These are phyloP conservation scores for Merluccius polli DNA, from an alignment of 2,797 vertebrate species.

Conservation along the genomic window DNA sequence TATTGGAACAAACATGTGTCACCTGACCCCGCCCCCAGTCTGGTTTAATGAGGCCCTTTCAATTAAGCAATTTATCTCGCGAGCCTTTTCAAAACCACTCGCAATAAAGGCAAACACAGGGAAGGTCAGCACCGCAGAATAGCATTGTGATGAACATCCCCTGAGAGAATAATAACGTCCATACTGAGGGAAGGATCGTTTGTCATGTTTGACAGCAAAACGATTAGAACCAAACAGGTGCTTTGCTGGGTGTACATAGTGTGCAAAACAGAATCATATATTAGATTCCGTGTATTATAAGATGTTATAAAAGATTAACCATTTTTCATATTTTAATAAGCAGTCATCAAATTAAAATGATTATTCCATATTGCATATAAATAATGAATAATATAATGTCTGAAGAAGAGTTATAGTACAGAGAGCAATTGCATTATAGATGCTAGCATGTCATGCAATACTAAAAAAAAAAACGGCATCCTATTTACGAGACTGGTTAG, in stretches of 20 bases:
- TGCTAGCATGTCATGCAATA: too few species aligned
- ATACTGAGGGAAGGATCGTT: neutral
- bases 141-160: too few species aligned
- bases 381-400: neutral
- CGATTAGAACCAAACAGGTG: neutral
- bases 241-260: neutral
- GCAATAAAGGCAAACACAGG: neutral
- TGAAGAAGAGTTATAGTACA: neutral
- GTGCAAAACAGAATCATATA: too few species aligned
- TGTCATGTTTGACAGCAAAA: neutral
- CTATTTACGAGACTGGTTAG: neutral
- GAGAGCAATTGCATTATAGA: neutral
- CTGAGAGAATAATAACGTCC: neutral
- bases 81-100: neutral
- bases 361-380: neutral
- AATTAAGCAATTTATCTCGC: neutral
- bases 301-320: neutral
- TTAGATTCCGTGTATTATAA: neutral
- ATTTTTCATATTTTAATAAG: neutral
- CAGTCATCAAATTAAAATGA: neutral
- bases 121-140: neutral
- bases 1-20: neutral
- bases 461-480: neutral
- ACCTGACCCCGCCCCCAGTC: neutral
- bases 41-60: neutral